phyloP scores from a whole-genome alignment of 2,113 vertebrate genomes.

The Myrmophylax atrothorax region DNA sequence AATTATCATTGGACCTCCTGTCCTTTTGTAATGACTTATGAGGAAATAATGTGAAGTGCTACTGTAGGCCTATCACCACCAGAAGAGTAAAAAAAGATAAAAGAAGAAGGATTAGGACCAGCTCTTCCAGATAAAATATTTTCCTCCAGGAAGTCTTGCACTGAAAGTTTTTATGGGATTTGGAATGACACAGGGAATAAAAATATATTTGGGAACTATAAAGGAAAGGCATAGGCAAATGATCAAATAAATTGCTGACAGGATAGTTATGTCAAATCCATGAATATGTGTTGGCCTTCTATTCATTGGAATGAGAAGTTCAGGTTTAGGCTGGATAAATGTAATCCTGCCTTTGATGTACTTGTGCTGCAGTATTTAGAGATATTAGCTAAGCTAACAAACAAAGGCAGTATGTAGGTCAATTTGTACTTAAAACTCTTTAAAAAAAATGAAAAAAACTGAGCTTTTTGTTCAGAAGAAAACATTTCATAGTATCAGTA shows the following conservation, averaged over 20 bases:
- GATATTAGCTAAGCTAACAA: background rate
- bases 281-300: background rate
- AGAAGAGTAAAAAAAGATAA: background rate
- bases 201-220: background rate
- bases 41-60: background rate
- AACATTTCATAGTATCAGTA: background rate
- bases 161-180: background rate
- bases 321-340: slow-evolving; percentile 17
- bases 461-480: background rate
- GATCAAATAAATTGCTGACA: background rate
- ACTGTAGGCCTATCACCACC: background rate
- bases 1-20: background rate
- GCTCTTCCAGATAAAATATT: background rate
- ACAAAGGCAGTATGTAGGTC: background rate
- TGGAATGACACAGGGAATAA: background rate
- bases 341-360: slow-evolving; percentile 51
- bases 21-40: background rate
- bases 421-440: background rate
- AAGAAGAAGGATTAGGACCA: background rate
- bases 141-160: background rate
- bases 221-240: background rate
- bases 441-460: background rate
- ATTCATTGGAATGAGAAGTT: background rate
- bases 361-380: background rate
- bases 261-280: background rate